Evolutionary conservation across 2,888 invertebrate genomes (phyloP), one percentile per base, ranked within the genome.

Genomic region (Zygogramma bicolorata): DNA sequence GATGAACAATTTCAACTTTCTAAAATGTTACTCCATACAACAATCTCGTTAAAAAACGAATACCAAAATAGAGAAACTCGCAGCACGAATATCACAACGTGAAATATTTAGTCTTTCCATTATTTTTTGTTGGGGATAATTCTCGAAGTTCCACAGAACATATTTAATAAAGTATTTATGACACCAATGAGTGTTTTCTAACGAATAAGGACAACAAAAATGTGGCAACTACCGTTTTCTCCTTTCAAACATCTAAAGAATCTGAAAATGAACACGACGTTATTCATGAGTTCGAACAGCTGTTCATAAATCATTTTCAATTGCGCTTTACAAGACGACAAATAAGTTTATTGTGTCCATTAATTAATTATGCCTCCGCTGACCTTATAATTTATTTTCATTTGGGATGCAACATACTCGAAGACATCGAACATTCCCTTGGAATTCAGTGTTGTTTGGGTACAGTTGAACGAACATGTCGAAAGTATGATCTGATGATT

Each of bases 221-320:
- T 62, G 42, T 20, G 6, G 31, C 25, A 59, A 65, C 40, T 62
- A 68, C 68, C 59, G 58, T 71, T 75, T 72, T 75, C 65, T 65
- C 67, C 65, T 70, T 70, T 70, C 57, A 66, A 70, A 75, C 73
- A 75, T 73, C 67, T 42, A 25, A 65, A 67, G 73, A 75, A 71
- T 75, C 65, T 65, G 61, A 69, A 70, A 75, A 67, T 73, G 68
- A 67, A 67, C 65, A 68, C 67, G 71, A 70, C 62, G 46, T 69
- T 68, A 73, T 75, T 73, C 63, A 73, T 66, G 42, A 40, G 62
- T 29, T 61, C 60, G 67, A 73, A 68, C 77, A 78, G 75, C 74
- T 76, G 79, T 68, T 71, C 67, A 75, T 77, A 77, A 79, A 79
- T 79, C 77, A 77, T 68, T 73, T 74, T 66, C 74, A 79, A 77